Percentiles rank a stretch among this genome's conserved stretches.
These are phyloP conservation scores for Tenebrosternarchus preto DNA, from an alignment of 2,113 vertebrate genomes.

Conservation along the genomic window DNA sequence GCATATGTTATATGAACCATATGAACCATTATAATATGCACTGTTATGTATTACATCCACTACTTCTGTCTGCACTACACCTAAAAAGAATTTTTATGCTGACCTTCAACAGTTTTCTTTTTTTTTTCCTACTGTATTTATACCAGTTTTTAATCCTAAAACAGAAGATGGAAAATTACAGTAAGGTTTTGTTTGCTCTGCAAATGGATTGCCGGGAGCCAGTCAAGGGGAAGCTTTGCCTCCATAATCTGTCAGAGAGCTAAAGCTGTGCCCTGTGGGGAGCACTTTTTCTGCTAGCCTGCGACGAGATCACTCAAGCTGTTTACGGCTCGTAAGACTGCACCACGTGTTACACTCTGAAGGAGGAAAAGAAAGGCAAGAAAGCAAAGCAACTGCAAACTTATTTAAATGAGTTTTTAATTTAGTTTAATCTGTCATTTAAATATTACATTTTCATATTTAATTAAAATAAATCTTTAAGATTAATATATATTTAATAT, in stretches of 20 bases:
- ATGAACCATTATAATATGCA: too few relatives aligned
- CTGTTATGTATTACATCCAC: too few relatives aligned
- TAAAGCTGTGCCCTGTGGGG: constrained; percentile 26
- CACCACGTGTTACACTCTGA: neutral
- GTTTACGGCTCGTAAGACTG: constrained; percentile 21
- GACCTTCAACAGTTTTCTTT: neutral
- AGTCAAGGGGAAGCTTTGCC: constrained; percentile 35
- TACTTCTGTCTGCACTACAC: neutral
- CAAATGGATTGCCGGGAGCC: constrained; percentile 39
- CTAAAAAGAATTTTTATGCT: constrained; percentile 8
- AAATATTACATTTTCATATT: constrained; percentile 12
- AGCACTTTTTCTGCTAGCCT: neutral
- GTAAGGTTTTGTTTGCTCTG: constrained; percentile 45
- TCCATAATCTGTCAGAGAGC: constrained; percentile 39
- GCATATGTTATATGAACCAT: too few relatives aligned
- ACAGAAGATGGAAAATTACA: constrained; percentile 44
- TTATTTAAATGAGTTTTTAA: neutral
- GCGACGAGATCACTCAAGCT: constrained; percentile 37
- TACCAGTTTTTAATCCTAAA: constrained; percentile 11
- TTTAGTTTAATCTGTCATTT: neutral
- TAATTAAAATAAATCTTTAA: neutral
- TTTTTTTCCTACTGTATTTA: neutral
- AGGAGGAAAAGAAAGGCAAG: neutral
- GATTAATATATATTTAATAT: constrained; percentile 22
- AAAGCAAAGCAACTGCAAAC: constrained; percentile 1